These are phyloP conservation scores for Spodoptera exigua DNA, from an alignment of 2,888 invertebrate species.

Conservation along the genomic window DNA sequence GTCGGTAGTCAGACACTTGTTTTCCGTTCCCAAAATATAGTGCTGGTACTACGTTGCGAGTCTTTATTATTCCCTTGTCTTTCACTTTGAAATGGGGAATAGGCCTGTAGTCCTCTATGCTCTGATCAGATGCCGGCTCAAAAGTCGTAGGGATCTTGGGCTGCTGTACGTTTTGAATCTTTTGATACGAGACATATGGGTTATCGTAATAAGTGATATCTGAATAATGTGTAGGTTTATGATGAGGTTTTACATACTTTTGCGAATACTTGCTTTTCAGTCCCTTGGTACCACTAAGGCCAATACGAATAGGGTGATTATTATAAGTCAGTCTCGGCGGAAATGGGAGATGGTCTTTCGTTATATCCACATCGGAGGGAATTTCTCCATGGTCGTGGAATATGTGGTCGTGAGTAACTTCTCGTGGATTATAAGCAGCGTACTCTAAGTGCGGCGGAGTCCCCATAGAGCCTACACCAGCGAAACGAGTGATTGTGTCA, in stretches of 20 bases:
- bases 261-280: conserved; percentile 70
- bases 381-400: conserved; percentile 87
- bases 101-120: conserved; percentile 72
- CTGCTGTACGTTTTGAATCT: conserved; percentile 67
- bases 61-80: conserved; percentile 69
- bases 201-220: conserved; percentile 85
- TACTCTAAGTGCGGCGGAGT: conserved; percentile 81
- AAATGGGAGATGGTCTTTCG: conserved; percentile 71
- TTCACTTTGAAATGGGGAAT: conserved; percentile 73
- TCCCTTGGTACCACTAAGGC: conserved; percentile 62
- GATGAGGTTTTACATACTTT: conserved; percentile 67
- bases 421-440: conserved; percentile 81
- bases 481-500: conserved; percentile 68
- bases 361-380: conserved; percentile 75
- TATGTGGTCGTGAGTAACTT: conserved; percentile 87
- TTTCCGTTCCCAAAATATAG: conserved; percentile 68
- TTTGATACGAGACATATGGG: conserved; percentile 72
- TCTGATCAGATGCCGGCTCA: conserved; percentile 62
- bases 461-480: conserved; percentile 75
- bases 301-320: conserved; percentile 77
- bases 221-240: conserved; percentile 65
- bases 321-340: conserved; percentile 81
- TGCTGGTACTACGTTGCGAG: conserved; percentile 64
- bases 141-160: conserved; percentile 63
- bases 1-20: conserved; percentile 68